Evolutionary conservation across 53 echinoderm and acorn worm species (phyloP).

Genomic region (Holothuria leucospilota): DNA sequence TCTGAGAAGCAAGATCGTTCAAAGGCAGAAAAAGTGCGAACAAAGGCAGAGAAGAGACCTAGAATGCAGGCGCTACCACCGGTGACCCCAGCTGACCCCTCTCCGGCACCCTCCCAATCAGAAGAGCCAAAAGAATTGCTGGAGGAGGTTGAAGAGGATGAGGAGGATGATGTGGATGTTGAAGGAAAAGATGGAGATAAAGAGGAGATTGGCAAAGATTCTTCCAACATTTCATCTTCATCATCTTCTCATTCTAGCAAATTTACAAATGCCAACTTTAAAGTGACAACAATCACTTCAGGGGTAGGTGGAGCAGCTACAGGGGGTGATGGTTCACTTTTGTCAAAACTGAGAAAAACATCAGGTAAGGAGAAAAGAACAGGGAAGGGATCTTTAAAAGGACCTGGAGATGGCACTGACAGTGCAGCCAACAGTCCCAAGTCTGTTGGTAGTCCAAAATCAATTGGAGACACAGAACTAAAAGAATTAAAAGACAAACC

Average conservation of each 20-base stretch:
- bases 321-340: conserved; percentile 74
- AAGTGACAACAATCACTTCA: conserved; percentile 83
- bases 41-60: conserved; percentile 58
- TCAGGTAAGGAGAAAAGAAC: conserved; percentile 28
- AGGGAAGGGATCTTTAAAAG: not conserved
- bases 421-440: conserved; percentile 43
- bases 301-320: conserved; percentile 46
- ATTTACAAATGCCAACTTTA: conserved; percentile 98
- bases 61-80: conserved; percentile 19
- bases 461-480: not conserved
- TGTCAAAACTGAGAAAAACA: conserved; percentile 81
- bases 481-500: conserved; percentile 15
- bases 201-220: conserved; percentile 28
- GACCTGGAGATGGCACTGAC: not conserved
- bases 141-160: conserved; percentile 39
- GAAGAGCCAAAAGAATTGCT: conserved; percentile 43
- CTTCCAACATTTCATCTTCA: conserved; percentile 31
- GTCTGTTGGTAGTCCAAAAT: conserved; percentile 29
- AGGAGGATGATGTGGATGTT: conserved; percentile 66
- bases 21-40: conserved; percentile 60
- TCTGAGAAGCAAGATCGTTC: conserved; percentile 57
- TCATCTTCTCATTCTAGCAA: conserved; percentile 74
- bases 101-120: not conserved
- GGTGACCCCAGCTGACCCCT: not conserved
- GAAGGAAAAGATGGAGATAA: conserved; percentile 58